These are phyloP conservation scores for Thereva unica DNA, from an alignment of 2,888 invertebrate genomes.

Conservation along the genomic window DNA sequence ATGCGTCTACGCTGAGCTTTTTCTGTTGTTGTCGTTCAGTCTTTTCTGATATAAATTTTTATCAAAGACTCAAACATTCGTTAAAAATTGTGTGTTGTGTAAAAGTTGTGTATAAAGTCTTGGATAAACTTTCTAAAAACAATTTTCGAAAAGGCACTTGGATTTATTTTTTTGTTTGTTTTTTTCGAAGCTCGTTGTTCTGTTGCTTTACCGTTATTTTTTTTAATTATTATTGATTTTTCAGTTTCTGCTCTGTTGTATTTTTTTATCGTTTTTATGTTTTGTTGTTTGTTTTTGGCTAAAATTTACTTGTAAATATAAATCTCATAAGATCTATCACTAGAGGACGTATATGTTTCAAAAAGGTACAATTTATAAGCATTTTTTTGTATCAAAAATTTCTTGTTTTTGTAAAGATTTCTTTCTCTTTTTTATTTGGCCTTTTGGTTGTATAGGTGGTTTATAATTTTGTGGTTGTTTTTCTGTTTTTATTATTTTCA, in stretches of 20 bases:
- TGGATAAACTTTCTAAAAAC: neutral
- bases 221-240: constrained; percentile 10
- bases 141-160: neutral
- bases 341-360: constrained; percentile 47
- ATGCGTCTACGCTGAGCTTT: neutral
- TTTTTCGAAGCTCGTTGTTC: constrained; percentile 15
- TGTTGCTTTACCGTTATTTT: constrained; percentile 10
- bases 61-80: constrained; percentile 1
- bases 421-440: constrained; percentile 2
- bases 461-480: neutral
- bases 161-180: neutral
- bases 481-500: constrained; percentile 2
- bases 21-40: constrained; percentile 21
- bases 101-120: neutral
- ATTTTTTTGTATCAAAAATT: constrained; percentile 38
- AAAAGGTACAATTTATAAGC: constrained; percentile 47
- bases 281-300: constrained; percentile 25
- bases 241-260: constrained; percentile 18
- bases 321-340: constrained; percentile 44
- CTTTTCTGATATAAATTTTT: constrained; percentile 5
- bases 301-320: constrained; percentile 42
- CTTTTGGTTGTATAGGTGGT: constrained; percentile 13
- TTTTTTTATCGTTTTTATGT: constrained; percentile 22
- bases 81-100: neutral
- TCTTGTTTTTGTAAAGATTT: constrained; percentile 14